Evolutionary conservation across 2,888 invertebrate genomes (phyloP).

Genomic region (Tanaodytes sp.): DNA sequence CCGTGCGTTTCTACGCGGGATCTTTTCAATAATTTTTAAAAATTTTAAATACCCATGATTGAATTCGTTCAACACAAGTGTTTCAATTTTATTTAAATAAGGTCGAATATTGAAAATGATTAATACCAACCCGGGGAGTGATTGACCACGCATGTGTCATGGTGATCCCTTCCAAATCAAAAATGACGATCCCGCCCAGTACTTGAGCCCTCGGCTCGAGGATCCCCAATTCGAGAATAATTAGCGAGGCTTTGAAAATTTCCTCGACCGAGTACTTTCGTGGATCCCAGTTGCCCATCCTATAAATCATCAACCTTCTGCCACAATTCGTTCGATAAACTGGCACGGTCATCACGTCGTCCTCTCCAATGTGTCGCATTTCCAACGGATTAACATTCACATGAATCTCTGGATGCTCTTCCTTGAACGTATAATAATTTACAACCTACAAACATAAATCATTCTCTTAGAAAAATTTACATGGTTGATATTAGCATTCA

Average conservation of each 20-base stretch:
- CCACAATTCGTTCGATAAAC: constrained; percentile 85
- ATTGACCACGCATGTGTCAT: constrained; percentile 83
- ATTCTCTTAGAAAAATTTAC: too few relatives aligned
- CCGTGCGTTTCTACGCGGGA: too few relatives aligned
- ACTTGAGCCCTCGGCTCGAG: constrained; percentile 84
- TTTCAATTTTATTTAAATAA: too few relatives aligned
- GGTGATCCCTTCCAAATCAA: constrained; percentile 82
- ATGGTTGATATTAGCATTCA: too few relatives aligned
- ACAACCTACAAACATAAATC: constrained; percentile 77
- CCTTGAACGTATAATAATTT: constrained; percentile 84
- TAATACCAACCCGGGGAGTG: constrained; percentile 75
- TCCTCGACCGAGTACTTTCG: constrained; percentile 79
- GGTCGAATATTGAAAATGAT: not conserved
- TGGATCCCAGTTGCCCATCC: constrained; percentile 84
- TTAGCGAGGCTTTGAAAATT: constrained; percentile 81
- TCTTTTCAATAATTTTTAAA: too few relatives aligned
- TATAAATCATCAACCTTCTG: constrained; percentile 80
- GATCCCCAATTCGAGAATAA: constrained; percentile 82
- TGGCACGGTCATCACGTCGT: constrained; percentile 81
- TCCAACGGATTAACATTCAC: constrained; percentile 80
- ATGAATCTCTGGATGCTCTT: constrained; percentile 80
- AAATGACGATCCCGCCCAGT: constrained; percentile 83
- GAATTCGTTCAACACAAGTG: too few relatives aligned
- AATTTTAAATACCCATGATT: too few relatives aligned
- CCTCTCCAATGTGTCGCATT: constrained; percentile 79